Evolutionary conservation across 2,888 invertebrate species (phyloP), one percentile per base, ranked within the genome.

Genomic region (Panorpa germanica): DNA sequence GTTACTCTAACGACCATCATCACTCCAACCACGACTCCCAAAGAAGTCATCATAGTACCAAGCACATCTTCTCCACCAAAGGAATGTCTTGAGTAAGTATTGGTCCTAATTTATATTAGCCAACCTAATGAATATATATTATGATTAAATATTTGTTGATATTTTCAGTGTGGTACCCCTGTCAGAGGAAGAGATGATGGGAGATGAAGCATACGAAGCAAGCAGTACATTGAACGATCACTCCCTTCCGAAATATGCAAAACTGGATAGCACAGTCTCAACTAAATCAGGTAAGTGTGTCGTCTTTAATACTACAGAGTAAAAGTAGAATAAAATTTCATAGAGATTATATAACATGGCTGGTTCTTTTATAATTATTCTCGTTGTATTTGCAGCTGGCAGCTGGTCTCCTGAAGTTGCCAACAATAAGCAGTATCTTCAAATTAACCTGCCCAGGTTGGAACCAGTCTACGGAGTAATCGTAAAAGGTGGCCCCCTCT

Each of bases 391-490:
- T 29, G 21, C 39, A 58, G 62, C 60, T 23, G 69, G 68, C 25
- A 69, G 70, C 42, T 86, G 86, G 86, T 64, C 63, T 31, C 73
- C 85, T 1, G 52, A 51, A 25, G 45, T 48, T 12, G 52, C 57
- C 14, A 65, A 75, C 44, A 44, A 53, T 38, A 54, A 69, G 42
- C 76, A 78, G 48, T 82, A 69, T 54, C 52, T 83, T 35, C 68
- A 78, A 50, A 56, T 77, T 15, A 61, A 68, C 42, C 56, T 86
- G 22, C 65, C 66, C 0, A 55, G 55, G 6, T 57, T 63, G 3
- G 68, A 71, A 43, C 70, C 76, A 0, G 48, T 88, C 11, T 81
- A 78, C 44, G 86, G 82, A 1, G 58, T 83, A 2, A 52, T 67
- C 7, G 49, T 81, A 38, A 72, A 72, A 43, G 85, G 85, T 12